Evolutionary conservation across 1,140 invertebrate species (phyloP), one percentile per base, ranked within the genome.

Genomic region (Teleogryllus occipitalis): DNA sequence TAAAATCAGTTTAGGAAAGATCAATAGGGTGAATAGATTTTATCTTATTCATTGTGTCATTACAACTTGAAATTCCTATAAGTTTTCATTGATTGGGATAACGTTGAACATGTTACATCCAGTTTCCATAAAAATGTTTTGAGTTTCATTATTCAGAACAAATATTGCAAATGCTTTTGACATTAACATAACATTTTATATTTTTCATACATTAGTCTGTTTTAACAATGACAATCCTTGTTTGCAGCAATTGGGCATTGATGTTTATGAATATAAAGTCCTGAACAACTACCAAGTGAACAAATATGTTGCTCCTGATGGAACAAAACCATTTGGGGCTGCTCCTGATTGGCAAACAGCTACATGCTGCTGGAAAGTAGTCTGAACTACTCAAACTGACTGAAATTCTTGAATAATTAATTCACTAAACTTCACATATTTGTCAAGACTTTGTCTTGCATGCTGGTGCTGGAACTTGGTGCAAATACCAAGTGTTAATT

Each of bases 271-370:
- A n/a, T 96, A 95, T 83, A 88, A 94, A 86, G 91, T 90, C 3
- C 86, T 96, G 79, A 83, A 91, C 47, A 92, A 94, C 83, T 95
- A 92, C 84, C 93, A 95, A 88, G 91, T 96, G 8, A 96, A 96
- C 83, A 87, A 92, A 83, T 96, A 92, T 83, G 86, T 92, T 0
- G 90, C 92, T 74, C 84, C 88, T 1, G 91, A 94, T 84, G 92
- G 92, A n/a, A 90, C 88, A 1, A 89, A 89, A 83, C 92, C 92
- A 12, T 96, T 96, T 83, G 88, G 87, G 0, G 85, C 90, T 81
- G 94, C 94, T 7, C 91, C 92, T 0, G 92, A 95, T 82, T 87
- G 89, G 78, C 92, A 94, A 86, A 86, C 90, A 83, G 92, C 91
- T 14, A 86, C 93, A 79, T 92, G 93, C 15, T 92, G 92, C 77